Evolutionary conservation across 1,140 invertebrate genomes (phyloP), one percentile per base, ranked within the genome.

Genomic region (Planococcus citri): DNA sequence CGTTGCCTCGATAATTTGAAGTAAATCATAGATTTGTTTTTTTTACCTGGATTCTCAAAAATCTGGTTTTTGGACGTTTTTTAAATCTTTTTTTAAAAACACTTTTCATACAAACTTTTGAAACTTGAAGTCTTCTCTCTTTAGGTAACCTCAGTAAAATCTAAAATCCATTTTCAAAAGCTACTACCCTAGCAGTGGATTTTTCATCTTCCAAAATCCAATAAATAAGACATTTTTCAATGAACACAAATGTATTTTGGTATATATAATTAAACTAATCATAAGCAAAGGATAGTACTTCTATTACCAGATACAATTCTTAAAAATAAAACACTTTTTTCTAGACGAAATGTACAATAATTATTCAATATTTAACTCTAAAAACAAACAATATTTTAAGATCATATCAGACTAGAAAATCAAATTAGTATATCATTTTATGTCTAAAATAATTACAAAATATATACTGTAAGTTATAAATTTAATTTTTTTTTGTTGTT

Each of bases 381-480:
- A 64, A 64, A 64, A 64, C 60, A 64, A 64, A 64, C 60, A 64
- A 64, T 64, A 64, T 64, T 64, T 64, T 64, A 64, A 64, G 60
- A 64, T 64, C 60, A 64, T 64, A 64, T 64, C 60, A 64, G 60
- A 64, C 60, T 64, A 64, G 60, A 64, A 64, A 64, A 64, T 64
- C 60, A 27, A 64, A 64, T 64, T 64, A 64, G 21, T 64, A 25
- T 64, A 24, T 64, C 60, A 64, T 64, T 64, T 58, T 64, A 24
- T 64, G 24, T 24, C 60, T 25, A 25, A 24, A 64, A 64, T 64
- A 64, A 64, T 64, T 25, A 64, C 21, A 64, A 64, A 24, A 25
- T 58, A 58, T 64, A 64, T 24, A n/a, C n/a, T n/a, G n/a, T n/a
- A 64, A 24, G 60, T 64, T 25, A 64, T 25, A 25, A 64, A 27